Evolutionary conservation across 2,113 vertebrate species (phyloP).

Genomic region (Origma solitaria): DNA sequence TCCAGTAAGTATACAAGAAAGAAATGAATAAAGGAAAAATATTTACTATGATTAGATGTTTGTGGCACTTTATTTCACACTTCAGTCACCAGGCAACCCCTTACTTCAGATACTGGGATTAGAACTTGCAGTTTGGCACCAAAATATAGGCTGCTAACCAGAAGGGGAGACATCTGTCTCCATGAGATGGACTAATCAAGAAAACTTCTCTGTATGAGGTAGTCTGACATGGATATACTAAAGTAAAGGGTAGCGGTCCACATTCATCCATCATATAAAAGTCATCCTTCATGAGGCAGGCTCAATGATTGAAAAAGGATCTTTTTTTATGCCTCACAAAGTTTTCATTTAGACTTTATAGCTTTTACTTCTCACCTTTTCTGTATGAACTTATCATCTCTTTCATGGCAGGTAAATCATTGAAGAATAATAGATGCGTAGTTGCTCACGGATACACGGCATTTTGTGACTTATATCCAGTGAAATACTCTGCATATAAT

Average conservation of each 20-base stretch:
- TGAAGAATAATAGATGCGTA: neutral
- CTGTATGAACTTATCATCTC: neutral
- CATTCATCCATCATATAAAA: constrained; percentile 30
- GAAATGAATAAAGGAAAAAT: neutral
- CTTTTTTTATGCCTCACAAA: neutral
- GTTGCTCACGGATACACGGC: neutral
- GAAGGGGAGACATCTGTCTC: neutral
- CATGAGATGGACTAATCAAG: neutral
- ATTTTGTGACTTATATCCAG: neutral
- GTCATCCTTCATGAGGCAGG: constrained; percentile 1
- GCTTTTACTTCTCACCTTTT: constrained; percentile 8
- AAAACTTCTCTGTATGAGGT: neutral
- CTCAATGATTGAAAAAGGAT: neutral
- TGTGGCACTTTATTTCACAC: constrained; percentile 18
- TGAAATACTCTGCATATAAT: neutral
- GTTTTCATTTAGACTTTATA: constrained; percentile 24
- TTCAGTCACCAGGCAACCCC: neutral
- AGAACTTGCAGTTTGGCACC: neutral
- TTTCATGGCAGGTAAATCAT: constrained; percentile 19
- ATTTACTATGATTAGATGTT: neutral
- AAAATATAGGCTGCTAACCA: neutral
- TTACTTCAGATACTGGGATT: neutral
- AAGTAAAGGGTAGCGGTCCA: constrained; percentile 18
- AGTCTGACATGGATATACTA: neutral
- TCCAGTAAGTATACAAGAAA: neutral